Conservation (phyloP, 2,113 vertebrate species). For the Saguinus imperator region DNA sequence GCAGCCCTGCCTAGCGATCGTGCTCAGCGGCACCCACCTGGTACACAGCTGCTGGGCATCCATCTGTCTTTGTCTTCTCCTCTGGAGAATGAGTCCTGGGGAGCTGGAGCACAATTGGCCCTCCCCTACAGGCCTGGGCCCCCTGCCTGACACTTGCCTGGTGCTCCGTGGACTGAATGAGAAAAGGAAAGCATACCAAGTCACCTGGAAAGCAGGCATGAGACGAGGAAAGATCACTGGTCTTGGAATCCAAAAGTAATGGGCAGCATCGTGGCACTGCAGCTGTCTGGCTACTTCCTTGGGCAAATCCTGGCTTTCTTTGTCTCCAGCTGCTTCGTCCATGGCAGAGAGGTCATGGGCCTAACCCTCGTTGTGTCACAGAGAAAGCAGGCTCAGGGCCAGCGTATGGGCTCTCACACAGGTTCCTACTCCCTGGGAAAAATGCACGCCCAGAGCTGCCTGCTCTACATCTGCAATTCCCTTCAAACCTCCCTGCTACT, state of each 20-base stretch:
- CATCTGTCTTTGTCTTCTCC: neutral
- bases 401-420: neutral
- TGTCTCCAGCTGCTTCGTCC: neutral
- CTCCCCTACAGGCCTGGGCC: neutral
- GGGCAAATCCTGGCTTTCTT: neutral
- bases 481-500: neutral
- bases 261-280: neutral
- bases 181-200: neutral
- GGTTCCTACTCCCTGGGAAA: neutral
- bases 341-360: neutral
- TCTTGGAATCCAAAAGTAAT: neutral
- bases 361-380: fast-evolving
- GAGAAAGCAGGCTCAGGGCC: neutral
- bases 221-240: neutral
- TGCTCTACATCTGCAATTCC: fast-evolving
- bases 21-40: fast-evolving
- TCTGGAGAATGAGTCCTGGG: neutral
- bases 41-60: fast-evolving
- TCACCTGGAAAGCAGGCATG: neutral
- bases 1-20: neutral
- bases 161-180: neutral
- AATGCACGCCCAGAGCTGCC: fast-evolving
- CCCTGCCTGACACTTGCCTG: neutral
- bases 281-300: neutral
- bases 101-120: neutral